Conservation (phyloP, 2,797 vertebrate species). For the Todus mexicanus region DNA sequence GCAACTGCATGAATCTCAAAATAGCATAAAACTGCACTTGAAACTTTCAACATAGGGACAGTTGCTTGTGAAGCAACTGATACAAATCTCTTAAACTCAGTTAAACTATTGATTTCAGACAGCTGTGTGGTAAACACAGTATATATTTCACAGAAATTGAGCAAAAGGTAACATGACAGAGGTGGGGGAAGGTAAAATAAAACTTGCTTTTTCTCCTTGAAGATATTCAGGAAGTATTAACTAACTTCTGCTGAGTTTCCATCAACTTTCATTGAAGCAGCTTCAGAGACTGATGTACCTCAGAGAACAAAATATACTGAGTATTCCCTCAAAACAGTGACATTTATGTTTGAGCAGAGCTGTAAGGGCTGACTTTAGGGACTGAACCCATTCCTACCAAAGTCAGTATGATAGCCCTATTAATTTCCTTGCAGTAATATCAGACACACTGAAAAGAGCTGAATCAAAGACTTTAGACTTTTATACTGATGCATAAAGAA, state of each 20-base stretch:
- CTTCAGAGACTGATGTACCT: neutral
- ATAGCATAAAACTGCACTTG: neutral
- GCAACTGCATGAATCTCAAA: neutral
- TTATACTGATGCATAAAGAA: neutral
- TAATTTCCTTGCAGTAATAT: neutral
- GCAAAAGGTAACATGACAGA: neutral
- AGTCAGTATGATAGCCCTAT: neutral
- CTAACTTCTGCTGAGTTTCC: neutral
- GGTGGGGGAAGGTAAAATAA: neutral
- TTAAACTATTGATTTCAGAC: neutral
- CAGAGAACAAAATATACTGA: slow-evolving; percentile 31
- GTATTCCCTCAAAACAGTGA: slow-evolving; percentile 39
- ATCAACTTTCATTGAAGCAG: neutral
- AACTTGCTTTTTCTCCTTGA: neutral
- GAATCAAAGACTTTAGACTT: neutral
- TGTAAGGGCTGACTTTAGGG: neutral
- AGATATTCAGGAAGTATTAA: neutral
- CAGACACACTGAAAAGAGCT: neutral
- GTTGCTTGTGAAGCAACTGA: neutral
- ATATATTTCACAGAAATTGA: neutral
- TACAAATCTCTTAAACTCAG: neutral
- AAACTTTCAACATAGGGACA: neutral
- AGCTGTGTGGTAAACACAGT: neutral
- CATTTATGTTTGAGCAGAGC: neutral
- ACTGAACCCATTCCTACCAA: neutral